Base-by-base conservation (phyloP, 2,797 vertebrate species). In the Botia almorhae region DNA sequence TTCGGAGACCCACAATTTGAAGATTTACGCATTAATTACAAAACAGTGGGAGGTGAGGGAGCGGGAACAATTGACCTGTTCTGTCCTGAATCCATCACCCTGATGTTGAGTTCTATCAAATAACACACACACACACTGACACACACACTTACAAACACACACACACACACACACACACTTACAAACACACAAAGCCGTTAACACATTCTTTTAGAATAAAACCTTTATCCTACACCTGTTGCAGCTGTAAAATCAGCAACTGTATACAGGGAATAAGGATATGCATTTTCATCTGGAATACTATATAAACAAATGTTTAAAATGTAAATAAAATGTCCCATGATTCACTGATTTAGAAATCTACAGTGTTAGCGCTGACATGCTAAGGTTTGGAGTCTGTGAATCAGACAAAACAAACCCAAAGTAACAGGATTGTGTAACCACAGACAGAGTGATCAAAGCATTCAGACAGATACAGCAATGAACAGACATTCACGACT, bases 381-480 rank as follows among this genome's bases (percentile, higher is more conserved):
- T 36, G 26, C 43, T 67, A 3, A 10, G n/a, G n/a, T n/a, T n/a
- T n/a, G n/a, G n/a, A n/a, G 46, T 14, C 50, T 51, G 26, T 79
- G 21, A 82, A 71, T 81, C 68, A 69, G 73, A 17, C 19, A 29
- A 74, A 85, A 23, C 10, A 68, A 78, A 7, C 72, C 58, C 60
- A 60, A 76, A 82, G 70, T 71, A 80, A 65, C 60, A 74, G 8
- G 48, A 19, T 46, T 48, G 55, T 58, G 6, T 39, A 39, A 39
- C 6, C 7, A 39, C 36, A 39, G 36, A 39, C 36, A 39, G 36
- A 39, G 43, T 46, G 43, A 46, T 46, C 43, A 46, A 46, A 46
- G 43, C 1, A 8, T 10, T 46, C 43, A 46, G 8, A 46, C 43
- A 46, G 43, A 46, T 46, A 46, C 10, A 8, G 2, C 43, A 46